A percentile compares a stretch with the other conserved stretches of the same genome.
These are phyloP conservation scores for Lottia scabra DNA, from an alignment of 2,888 invertebrate genomes.

Conservation along the genomic window DNA sequence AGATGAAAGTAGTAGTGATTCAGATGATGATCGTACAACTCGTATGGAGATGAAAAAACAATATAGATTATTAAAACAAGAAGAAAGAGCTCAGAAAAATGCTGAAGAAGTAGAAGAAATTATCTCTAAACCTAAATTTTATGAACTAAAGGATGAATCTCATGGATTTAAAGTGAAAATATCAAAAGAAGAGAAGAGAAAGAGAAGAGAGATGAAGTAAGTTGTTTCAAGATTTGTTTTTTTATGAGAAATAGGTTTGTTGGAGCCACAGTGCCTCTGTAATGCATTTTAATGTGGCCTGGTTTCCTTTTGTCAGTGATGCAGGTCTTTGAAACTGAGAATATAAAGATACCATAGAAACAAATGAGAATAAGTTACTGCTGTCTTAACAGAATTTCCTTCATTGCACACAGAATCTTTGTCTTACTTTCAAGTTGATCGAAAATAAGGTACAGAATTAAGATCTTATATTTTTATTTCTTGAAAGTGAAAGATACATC, in stretches of 20 bases:
- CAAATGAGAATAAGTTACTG: no score
- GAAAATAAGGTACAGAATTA: no score
- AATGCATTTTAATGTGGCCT: no score
- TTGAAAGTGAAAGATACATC: no score
- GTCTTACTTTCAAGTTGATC: no score
- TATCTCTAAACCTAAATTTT: slow-evolving; percentile 73
- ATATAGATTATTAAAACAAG: slow-evolving; percentile 74
- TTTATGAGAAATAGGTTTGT: no score
- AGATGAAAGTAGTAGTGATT: slow-evolving; percentile 70
- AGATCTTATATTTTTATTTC: no score
- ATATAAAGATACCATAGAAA: no score
- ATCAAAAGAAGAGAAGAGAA: slow-evolving; percentile 37
- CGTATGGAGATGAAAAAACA: slow-evolving; percentile 74
- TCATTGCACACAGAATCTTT: no score
- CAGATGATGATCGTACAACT: slow-evolving; percentile 80
- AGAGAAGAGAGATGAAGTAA: slow-evolving; percentile 40
- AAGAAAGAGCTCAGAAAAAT: slow-evolving; percentile 68
- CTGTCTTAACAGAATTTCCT: no score
- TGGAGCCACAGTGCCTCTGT: no score
- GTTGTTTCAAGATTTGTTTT: not conserved
- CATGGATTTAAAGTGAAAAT: slow-evolving; percentile 71
- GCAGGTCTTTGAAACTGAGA: no score
- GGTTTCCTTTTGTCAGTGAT: slow-evolving; percentile 2
- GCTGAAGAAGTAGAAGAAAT: slow-evolving; percentile 41
- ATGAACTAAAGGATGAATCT: slow-evolving; percentile 74